Base-by-base conservation (phyloP, 2,888 invertebrate species). In the Morpho achilles region DNA sequence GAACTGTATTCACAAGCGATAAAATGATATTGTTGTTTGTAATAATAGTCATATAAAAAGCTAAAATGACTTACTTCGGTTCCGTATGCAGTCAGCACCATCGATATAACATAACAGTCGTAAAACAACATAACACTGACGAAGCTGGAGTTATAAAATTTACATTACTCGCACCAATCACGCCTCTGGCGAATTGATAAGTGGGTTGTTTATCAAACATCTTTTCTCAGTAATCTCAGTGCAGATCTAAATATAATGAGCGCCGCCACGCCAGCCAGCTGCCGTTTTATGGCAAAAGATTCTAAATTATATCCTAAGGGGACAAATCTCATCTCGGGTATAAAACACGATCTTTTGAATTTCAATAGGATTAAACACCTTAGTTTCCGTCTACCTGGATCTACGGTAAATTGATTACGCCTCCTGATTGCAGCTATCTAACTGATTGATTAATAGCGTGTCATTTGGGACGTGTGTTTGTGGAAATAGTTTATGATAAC, bases 171-270 rank as follows among this genome's bases (percentile, higher is more conserved):
- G 56, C 56, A 47, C 47, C 67, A 67, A 68, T 69, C 65, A 64
- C 68, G 78, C 85, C 83, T 70, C 71, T 69, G 76, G 83, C 80
- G 67, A 80, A 81, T 81, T 83, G 84, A 83, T 88, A 87, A 85
- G 82, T 82, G 79, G 78, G 66, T 74, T 77, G 80, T 82, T 84
- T 87, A 87, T 87, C 85, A 84, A 83, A 80, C 78, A 84, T 84
- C 84, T 82, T 77, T 83, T 86, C 83, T 71, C 66, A 69, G 80
- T 81, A 87, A 87, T 87, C 87, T 74, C 70, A 72, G 70, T 67
- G 75, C 74, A 72, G 73, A 81, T 85, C 84, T 79, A 72, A 70
- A 68, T 72, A 78, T 82, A 84, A 83, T 80, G 74, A 71, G 68
- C 63, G 63, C 71, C 69, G 76, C 76, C 61, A 57, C 76, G 77